Percentiles rank a stretch among this genome's conserved stretches.
Conservation (phyloP, 2,113 vertebrate species). For the Danionella cerebrum region DNA sequence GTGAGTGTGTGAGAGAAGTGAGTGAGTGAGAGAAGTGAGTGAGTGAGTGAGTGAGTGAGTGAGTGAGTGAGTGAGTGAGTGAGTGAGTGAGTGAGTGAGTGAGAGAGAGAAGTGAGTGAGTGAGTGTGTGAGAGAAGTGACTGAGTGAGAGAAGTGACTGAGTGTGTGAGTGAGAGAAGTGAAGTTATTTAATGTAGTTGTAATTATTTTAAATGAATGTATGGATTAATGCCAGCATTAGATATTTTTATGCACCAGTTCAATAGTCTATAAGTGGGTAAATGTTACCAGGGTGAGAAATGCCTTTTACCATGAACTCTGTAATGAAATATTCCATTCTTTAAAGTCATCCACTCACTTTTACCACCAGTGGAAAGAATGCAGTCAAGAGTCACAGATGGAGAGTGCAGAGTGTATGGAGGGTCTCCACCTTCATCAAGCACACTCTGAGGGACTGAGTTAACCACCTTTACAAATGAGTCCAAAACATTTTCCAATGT, state of each 20-base stretch:
- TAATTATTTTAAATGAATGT: too few species aligned
- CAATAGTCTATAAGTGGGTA: neutral
- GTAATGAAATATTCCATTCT: constrained; percentile 16
- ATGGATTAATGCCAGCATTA: too few species aligned
- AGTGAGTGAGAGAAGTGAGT: neutral
- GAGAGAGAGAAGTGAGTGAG: too few species aligned
- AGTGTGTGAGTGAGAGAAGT: constrained; percentile 17
- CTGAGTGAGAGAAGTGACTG: too few species aligned
- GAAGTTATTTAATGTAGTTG: too few species aligned
- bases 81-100: neutral
- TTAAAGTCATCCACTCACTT: constrained; percentile 9
- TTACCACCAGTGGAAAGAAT: constrained; percentile 29
- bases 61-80: neutral
- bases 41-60: constrained; percentile 3
- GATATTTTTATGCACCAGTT: neutral
- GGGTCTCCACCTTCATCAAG: constrained; percentile 29
- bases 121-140: neutral
- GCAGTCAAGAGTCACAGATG: neutral
- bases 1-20: neutral
- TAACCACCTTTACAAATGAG: too few species aligned
- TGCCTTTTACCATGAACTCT: constrained; percentile 4
- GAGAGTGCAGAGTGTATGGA: neutral
- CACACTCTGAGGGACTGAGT: constrained; percentile 19
- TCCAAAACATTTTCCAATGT: constrained; percentile 2
- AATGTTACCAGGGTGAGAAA: neutral